Conservation (phyloP, 2,888 invertebrate genomes). For the Lobophora halterata region DNA sequence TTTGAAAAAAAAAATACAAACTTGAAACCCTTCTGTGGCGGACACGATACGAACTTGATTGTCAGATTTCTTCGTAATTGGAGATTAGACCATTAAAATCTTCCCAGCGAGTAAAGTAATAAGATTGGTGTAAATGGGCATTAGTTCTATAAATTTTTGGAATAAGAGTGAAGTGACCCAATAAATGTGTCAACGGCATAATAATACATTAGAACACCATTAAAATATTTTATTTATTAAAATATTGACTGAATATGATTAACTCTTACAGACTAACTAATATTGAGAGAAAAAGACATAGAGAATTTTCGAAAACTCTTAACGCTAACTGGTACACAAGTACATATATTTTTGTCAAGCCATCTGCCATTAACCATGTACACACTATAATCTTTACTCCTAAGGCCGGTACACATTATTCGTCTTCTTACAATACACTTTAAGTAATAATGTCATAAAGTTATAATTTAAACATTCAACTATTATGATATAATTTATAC, state of each 20-base stretch:
- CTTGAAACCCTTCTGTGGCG: too few relatives aligned
- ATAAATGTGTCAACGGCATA: constrained; percentile 29
- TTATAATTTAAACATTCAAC: constrained; percentile 70
- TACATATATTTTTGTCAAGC: constrained; percentile 65
- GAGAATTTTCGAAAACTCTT: constrained; percentile 74
- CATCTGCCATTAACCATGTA: constrained; percentile 52
- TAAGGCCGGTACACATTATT: constrained; percentile 76
- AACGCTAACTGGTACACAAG: constrained; percentile 54
- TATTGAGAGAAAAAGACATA: constrained; percentile 73
- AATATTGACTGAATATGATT: constrained; percentile 42
- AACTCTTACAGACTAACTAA: constrained; percentile 69
- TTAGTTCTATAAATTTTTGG: too few relatives aligned
- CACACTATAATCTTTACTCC: constrained; percentile 65
- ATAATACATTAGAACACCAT: constrained; percentile 48
- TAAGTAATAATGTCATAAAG: constrained; percentile 60
- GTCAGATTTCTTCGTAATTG: too few relatives aligned
- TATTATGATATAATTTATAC: constrained; percentile 53
- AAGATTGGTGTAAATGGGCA: too few relatives aligned
- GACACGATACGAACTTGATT: too few relatives aligned
- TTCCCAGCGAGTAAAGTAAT: too few relatives aligned
- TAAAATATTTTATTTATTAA: constrained; percentile 47
- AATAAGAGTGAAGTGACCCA: neutral
- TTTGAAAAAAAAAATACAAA: too few relatives aligned
- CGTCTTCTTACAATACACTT: constrained; percentile 71
- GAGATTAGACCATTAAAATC: too few relatives aligned